Base-by-base conservation (phyloP, 23 tunicate genomes). In the Ciona savignyi region DNA sequence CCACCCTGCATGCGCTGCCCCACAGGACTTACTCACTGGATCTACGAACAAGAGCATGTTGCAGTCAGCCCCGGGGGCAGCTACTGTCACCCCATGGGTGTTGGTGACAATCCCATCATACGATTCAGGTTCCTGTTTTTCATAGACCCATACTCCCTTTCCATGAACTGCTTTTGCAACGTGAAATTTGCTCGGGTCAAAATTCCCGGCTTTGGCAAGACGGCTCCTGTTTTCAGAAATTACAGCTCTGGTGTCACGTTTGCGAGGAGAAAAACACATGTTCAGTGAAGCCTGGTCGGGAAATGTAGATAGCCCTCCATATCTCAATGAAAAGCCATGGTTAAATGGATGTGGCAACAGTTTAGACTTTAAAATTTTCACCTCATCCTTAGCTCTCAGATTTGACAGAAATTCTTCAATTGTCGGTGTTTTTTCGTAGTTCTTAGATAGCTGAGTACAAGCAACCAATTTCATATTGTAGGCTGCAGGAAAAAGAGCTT, bases 1-100 rank as follows among this genome's bases (percentile, higher is more conserved):
- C 96, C 96, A 88, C 0, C 96, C 96, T 24, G 96, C 96, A 77
- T 88, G 96, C 61, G 86, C 80, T 32, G 96, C 96, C 6, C 96
- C 96, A 72, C 96, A 88, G 29, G 80, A 66, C 25, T 77, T 68
- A 1, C 80, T 67, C 19, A 72, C 71, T 24, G 87, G 84, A 62
- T 88, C 96, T 60, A 80, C 83, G 33, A 88, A 78, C 33, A 88
- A 30, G 6, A 88, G 11, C 77, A 88, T 88, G 84, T 88, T 88
- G 63, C 96, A 88, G 73, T 88, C 96, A 22, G 96, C 96, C 23
- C 88, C 96, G 0, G 96, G 96, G 32, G 96, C 83, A 56, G 96
- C 96, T 0, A 88, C 74, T 24, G 62, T 33, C 0, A 88, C 80
- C 15, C 85, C 85, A 19, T 83, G 83, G 2, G 87, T 77, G 11